Base-by-base conservation (phyloP, 1,140 invertebrate genomes). In the Thrips palmi region DNA sequence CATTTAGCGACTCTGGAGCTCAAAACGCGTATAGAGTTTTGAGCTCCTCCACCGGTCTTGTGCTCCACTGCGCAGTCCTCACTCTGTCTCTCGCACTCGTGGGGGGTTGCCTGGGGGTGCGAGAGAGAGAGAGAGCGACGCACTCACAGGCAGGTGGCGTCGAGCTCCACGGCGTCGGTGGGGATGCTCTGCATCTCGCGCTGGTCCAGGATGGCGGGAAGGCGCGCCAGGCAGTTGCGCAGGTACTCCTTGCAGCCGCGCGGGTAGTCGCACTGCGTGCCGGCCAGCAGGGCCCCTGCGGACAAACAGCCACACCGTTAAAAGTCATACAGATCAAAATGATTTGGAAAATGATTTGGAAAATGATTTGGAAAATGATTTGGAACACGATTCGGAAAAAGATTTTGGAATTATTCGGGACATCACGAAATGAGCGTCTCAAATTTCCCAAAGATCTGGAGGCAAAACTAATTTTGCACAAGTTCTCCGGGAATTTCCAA, bases 111-210 rank as follows among this genome's bases (percentile, higher is more conserved):
- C n/a, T n/a, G n/a, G n/a, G n/a, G n/a, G n/a, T n/a, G n/a, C n/a
- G n/a, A n/a, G n/a, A n/a, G n/a, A n/a, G n/a, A n/a, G n/a, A n/a
- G n/a, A n/a, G n/a, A n/a, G n/a, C 6, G 11, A 34, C 14, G 33
- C 6, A 12, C 21, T 48, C 40, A 49, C 48, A 39, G 44, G 44
- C 48, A 49, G 21, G 45, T 33, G 5, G 37, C 22, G 18, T 49
- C 48, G 7, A 49, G 42, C 6, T 49, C 48, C 12, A 37, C 31
- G 33, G 47, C 48, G 11, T 46, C 45, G 27, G 41, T 48, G 6
- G 48, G 48, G 7, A 49, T 49, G 4, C 48, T 46, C 6, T 18
- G 44, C 30, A 43, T 27, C 8, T 41, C 39, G 1, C 33, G 31
- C n/a, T 39, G 33, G 5, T 45, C 37, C 14, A 49, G 31, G 6